Evolutionary conservation across 2,797 vertebrate species (phyloP).

Genomic region (Gastrophryne carolinensis): DNA sequence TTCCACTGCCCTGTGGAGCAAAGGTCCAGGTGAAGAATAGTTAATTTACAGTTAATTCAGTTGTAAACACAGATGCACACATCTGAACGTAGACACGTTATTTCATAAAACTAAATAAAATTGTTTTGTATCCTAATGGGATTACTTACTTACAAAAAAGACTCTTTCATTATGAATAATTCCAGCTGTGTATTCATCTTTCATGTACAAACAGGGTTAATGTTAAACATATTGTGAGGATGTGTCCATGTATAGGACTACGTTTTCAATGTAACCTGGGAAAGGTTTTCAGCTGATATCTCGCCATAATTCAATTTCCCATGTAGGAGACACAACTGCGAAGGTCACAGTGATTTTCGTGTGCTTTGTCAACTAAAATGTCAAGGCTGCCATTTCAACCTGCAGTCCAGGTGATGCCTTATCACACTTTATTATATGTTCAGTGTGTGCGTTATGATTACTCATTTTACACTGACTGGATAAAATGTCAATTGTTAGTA

Average conservation of each 20-base stretch:
- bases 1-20: too few relatives aligned
- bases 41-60: too few relatives aligned
- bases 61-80: too few relatives aligned
- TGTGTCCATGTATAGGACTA: not conserved
- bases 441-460: not conserved
- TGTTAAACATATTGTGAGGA: not conserved
- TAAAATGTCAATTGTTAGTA: slow-evolving; percentile 25
- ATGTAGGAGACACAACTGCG: slow-evolving; percentile 31
- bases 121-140: too few relatives aligned
- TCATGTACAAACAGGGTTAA: not conserved
- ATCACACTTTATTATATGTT: slow-evolving; percentile 3
- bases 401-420: slow-evolving; percentile 21
- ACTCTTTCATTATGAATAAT: too few relatives aligned
- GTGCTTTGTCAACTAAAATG: slow-evolving; percentile 45
- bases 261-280: slow-evolving; percentile 3
- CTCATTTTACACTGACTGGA: not conserved
- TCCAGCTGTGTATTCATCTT: slow-evolving; percentile 2
- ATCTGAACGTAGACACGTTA: too few relatives aligned
- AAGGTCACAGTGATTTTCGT: slow-evolving; percentile 46
- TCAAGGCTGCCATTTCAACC: slow-evolving; percentile 45
- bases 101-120: too few relatives aligned
- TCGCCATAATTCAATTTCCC: slow-evolving; percentile 37
- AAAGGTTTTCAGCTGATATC: slow-evolving; percentile 23
- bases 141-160: too few relatives aligned
- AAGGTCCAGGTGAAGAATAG: too few relatives aligned